Percentiles rank a stretch among this genome's conserved stretches.
These are phyloP conservation scores for Melanogrammus aeglefinus DNA, from an alignment of 2,797 vertebrate genomes.

Conservation along the genomic window DNA sequence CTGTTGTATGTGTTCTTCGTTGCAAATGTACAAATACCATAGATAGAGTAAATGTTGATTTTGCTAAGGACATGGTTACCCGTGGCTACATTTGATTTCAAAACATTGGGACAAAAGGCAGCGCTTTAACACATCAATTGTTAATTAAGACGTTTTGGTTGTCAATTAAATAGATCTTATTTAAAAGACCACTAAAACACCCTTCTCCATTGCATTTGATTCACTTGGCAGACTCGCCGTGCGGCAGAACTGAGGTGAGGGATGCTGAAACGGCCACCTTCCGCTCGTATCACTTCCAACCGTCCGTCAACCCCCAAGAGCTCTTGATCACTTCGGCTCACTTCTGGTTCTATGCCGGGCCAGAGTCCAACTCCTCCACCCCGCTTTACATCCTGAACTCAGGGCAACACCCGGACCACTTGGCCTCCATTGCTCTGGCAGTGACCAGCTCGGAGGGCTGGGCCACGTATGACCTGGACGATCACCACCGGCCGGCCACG, in stretches of 20 bases:
- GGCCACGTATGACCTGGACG: constrained; percentile 75
- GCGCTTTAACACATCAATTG: neutral
- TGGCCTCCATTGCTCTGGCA: constrained; percentile 42
- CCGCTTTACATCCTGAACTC: constrained; percentile 59
- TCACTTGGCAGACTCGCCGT: constrained; percentile 66
- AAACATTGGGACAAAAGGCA: neutral
- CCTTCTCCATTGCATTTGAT: neutral
- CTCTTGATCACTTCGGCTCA: constrained; percentile 76
- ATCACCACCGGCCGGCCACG: constrained; percentile 45
- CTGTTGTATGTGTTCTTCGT: neutral
- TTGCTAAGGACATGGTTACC: neutral
- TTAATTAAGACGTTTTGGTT: neutral
- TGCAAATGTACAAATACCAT: neutral
- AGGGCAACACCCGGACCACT: constrained; percentile 54
- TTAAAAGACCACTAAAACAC: neutral
- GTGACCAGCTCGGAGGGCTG: constrained; percentile 67
- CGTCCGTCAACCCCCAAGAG: constrained; percentile 69
- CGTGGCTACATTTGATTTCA: neutral
- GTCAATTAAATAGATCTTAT: neutral
- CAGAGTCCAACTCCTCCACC: constrained; percentile 35
- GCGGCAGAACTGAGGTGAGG: constrained; percentile 48
- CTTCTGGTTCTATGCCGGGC: constrained; percentile 84
- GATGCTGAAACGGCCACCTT: constrained; percentile 39
- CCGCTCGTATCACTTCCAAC: constrained; percentile 82
- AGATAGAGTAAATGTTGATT: neutral